A percentile compares a stretch with the other conserved stretches of the same genome.
These are phyloP conservation scores for Macrophya annulata DNA, from an alignment of 2,888 invertebrate genomes.

Conservation along the genomic window DNA sequence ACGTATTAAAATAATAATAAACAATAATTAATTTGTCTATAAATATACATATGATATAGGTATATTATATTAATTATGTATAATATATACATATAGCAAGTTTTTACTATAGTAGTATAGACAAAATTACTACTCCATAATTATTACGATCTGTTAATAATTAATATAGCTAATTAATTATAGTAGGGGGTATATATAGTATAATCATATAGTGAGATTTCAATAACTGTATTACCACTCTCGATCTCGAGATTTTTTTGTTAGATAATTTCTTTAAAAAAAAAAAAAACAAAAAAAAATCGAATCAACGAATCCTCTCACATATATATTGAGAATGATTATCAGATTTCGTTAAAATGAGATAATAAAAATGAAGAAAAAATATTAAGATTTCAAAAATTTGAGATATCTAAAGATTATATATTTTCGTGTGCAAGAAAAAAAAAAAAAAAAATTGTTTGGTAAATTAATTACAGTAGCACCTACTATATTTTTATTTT, in stretches of 20 bases:
- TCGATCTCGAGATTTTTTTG: no score
- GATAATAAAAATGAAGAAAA: neutral
- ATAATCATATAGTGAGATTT: neutral
- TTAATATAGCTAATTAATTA: neutral
- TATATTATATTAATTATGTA: no score
- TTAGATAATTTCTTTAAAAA: neutral
- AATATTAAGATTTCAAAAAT: no score
- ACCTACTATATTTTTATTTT: neutral
- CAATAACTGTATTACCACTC: neutral
- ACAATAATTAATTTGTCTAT: neutral
- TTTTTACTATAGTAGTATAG: constrained; percentile 8
- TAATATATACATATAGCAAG: neutral
- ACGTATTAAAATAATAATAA: neutral
- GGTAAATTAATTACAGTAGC: neutral
- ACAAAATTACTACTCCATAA: neutral
- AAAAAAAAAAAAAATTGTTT: neutral
- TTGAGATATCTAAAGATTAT: no score
- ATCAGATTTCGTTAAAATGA: neutral
- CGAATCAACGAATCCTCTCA: neutral
- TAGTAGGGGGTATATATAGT: no score
- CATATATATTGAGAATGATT: neutral
- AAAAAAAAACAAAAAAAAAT: neutral
- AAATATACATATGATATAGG: no score
- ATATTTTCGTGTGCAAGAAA: neutral
- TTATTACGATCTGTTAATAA: neutral